Base-by-base conservation (phyloP, 2,797 vertebrate genomes). In the Lithobates pipiens region DNA sequence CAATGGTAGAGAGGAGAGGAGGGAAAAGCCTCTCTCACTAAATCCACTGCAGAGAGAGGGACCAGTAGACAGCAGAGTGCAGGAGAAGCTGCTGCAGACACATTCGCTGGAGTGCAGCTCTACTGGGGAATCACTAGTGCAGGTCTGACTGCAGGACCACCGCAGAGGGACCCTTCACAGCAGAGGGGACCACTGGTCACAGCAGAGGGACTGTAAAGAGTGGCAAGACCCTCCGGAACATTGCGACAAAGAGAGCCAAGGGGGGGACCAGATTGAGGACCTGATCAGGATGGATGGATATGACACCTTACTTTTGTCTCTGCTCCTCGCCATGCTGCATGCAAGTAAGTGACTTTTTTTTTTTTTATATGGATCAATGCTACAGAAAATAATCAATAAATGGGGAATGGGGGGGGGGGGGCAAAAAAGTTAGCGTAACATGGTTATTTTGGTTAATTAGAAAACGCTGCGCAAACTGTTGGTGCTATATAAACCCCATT, bases 21-120 rank as follows among this genome's bases (percentile, higher is more conserved):
- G 85, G 78, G 85, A 67, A 81, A 27, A 72, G 34, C 50, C n/a
- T 18, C 70, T 71, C 70, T 71, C 63, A 69, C 72, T 86, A 86
- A 82, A 86, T 76, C 85, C 79, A 86, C 85, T 86, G 85, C 85
- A 86, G 77, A 80, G 84, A 84, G 76, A 84, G 77, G 50, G 77
- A 67, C 54, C 69, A 85, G 83, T 13, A 77, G 75, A 57, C 74
- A 25, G 82, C 73, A 68, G 61, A 63, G 70, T 54, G 77, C 76
- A 44, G 67, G 76, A 80, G 42, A 68, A 39, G 39, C 39, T 39
- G 34, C 71, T 70, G 83, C 46, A 71, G 67, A 67, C 36, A 18
- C 29, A 65, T 25, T 29, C 25, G 13, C 39, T 2, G 39, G 39
- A 75, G 82, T n/a, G 34, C 34, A 8, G 65, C 68, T n/a, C 54